Base-by-base conservation (phyloP, 2,113 vertebrate genomes). In the Pitta sordida region DNA sequence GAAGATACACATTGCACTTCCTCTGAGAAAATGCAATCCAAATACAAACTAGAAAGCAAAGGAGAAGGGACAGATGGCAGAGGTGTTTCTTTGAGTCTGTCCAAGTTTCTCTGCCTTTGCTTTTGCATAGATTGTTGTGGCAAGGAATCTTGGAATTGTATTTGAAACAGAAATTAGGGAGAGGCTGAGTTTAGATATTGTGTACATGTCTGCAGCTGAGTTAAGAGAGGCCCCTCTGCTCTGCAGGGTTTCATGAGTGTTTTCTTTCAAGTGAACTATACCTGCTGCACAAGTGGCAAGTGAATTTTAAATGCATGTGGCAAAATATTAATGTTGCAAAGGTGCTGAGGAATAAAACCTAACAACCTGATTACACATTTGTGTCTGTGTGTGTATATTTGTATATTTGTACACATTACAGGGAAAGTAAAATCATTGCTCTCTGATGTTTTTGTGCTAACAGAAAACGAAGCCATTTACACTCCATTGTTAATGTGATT, bases 81-180 rank as follows among this genome's bases (percentile, higher is more conserved):
- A 86, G 75, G 76, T 70, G 14, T 71, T 85, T 81, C 74, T 71
- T 52, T n/a, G 30, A 69, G 14, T 64, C 71, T 77, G 55, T 43
- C 76, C 76, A 73, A 65, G 62, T 89, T 92, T 75, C 49, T 75
- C 41, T 75, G 63, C 55, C 2, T 3, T 43, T 91, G 60, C 51
- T 89, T 84, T 69, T 87, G 78, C 58, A 74, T 59, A 74, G 78
- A 59, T 80, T 90, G 64, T 52, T 62, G 41, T 76, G 77, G 73
- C 74, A 88, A 94, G 79, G 67, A 34, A 67, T 93, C 59, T 87
- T 92, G 84, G 84, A 96, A 85, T 90, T 14, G 1, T 59, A n/a
- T 59, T 23, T 1, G 11, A 86, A 82, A 48, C 30, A 44, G 83
- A 85, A 92, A 51, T 53, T 67, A 63, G 44, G 58, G 75, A 74